Percentiles rank a stretch among this genome's conserved stretches.
phyloP scores from a whole-genome alignment of 2,797 vertebrate genomes.

The Enteromius argenteus region DNA sequence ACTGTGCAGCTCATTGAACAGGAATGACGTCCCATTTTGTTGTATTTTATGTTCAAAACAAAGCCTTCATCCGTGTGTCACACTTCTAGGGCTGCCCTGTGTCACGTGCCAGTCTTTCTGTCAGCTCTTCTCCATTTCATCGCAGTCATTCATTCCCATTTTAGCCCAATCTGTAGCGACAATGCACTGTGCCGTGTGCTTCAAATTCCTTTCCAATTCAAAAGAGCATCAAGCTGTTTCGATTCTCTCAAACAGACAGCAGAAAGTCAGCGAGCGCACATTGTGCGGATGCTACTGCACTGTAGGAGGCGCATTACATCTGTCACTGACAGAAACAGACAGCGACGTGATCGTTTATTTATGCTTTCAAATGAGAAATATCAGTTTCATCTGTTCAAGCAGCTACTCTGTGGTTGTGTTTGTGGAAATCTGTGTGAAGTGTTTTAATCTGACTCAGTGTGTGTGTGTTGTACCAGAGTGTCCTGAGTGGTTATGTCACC shows the following conservation, averaged over 20 bases:
- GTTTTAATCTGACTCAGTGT: background rate
- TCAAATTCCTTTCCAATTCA: slow-evolving; percentile 31
- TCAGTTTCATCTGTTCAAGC: slow-evolving; percentile 15
- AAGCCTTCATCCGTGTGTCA: slow-evolving; percentile 53
- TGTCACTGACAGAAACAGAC: slow-evolving; percentile 29
- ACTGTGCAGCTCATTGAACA: slow-evolving; percentile 26
- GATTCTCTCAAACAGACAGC: slow-evolving; percentile 24
- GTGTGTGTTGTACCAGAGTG: slow-evolving; percentile 22
- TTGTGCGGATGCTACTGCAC: slow-evolving; percentile 29
- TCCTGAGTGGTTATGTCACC: slow-evolving; percentile 44
- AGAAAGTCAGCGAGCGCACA: slow-evolving; percentile 26
- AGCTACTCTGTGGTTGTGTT: slow-evolving; percentile 16
- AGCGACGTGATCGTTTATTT: slow-evolving; percentile 13
- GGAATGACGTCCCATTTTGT: slow-evolving; percentile 35
- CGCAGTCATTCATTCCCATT: slow-evolving; percentile 35
- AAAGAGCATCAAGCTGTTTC: slow-evolving; percentile 49
- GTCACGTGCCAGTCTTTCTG: slow-evolving; percentile 50
- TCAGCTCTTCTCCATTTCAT: slow-evolving; percentile 38
- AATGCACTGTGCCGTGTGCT: slow-evolving; percentile 48
- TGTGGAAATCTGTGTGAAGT: slow-evolving; percentile 1
- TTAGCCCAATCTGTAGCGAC: slow-evolving; percentile 36
- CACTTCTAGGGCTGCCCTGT: slow-evolving; percentile 49
- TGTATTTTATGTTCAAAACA: slow-evolving; percentile 43
- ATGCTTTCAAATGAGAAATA: slow-evolving; percentile 37
- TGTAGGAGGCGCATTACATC: slow-evolving; percentile 17